Base-by-base conservation (phyloP, 2,797 vertebrate genomes). In the Pseudomugil tenellus region DNA sequence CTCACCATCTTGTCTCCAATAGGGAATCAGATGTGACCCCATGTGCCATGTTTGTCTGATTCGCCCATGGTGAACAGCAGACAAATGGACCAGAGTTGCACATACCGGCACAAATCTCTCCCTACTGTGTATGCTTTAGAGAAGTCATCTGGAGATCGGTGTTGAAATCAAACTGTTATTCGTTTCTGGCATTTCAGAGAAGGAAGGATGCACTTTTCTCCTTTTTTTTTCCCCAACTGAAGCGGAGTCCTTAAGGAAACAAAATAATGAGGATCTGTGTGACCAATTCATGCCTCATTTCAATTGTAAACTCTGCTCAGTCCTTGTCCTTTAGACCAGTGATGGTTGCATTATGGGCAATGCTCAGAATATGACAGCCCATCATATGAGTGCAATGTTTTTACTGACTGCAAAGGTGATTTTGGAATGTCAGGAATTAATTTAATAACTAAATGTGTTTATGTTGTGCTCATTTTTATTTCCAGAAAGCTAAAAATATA, bases 241-340 rank as follows among this genome's bases (percentile, higher is more conserved):
- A 87, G 85, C 70, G 84, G 73, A 61, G 84, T 91, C 93, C 91
- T 89, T 54, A 61, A 92, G 92, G 92, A 91, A 85, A 89, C 56
- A 76, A 84, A 84, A 92, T 93, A 94, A 95, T 93, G 92, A 94
- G 92, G 89, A 89, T 87, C 89, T 86, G 77, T 85, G 87, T 87
- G 92, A 82, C 87, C 82, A 71, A 84, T 81, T 81, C 91, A 90
- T 90, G 90, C 89, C 93, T 93, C 91, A 92, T 93, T 94, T 93
- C 91, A 92, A 92, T 92, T 92, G 89, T 92, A 93, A 93, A 92
- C 88, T 88, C 81, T 86, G 82, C 86, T 77, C 87, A 89, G 84
- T 90, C 76, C 85, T 87, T 81, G 83, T 84, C 84, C 90, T 92
- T 92, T 92, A 88, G 91, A 84, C 90, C 84, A 59, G 91, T 93